Evolutionary conservation across 2,113 vertebrate genomes (phyloP), one percentile per base, ranked within the genome.

Genomic region (Papio anubis): DNA sequence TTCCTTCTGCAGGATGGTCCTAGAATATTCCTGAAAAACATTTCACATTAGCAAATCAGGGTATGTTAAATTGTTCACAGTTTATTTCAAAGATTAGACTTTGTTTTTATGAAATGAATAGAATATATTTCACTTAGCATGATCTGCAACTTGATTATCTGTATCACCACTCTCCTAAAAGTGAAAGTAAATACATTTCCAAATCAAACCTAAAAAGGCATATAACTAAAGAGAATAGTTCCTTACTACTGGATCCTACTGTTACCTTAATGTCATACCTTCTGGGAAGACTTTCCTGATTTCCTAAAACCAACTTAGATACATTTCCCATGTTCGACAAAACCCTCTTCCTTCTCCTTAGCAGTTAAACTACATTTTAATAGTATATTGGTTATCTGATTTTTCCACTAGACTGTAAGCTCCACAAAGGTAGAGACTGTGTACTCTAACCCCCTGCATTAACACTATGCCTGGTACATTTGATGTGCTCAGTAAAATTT

Each of bases 11-110:
- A 84, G 40, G 87, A 38, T 57, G 38, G 78, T 70, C 68, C 52
- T 76, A 86, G 57, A 91, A 88, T 91, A 91, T 70, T 78, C 76
- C 93, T 87, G 14, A 96, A 89, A 92, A 95, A 50, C 25, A 83
- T 83, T 80, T 90, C 64, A 90, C 55, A 75, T 35, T 30, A 61
- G 70, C 92, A 95, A 87, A 83, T 79, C 21, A 61, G 35, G 32
- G 10, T 48, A 45, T 50, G 57, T 55, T 92, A 10, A 48, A 76
- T 81, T 85, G 89, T 86, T 70, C 72, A 93, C 6, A 87, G 70
- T 61, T 64, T 64, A 50, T 79, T 90, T 79, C 43, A 80, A 50
- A 55, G 72, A 70, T 81, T 52, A 45, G 76, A 75, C 64, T 87
- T 95, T 78, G 57, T 83, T 88, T 64, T 85, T 86, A 27, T 72